Evolutionary conservation across 2,113 vertebrate genomes (phyloP), one percentile per base, ranked within the genome.

Genomic region (Amazona guildingii): DNA sequence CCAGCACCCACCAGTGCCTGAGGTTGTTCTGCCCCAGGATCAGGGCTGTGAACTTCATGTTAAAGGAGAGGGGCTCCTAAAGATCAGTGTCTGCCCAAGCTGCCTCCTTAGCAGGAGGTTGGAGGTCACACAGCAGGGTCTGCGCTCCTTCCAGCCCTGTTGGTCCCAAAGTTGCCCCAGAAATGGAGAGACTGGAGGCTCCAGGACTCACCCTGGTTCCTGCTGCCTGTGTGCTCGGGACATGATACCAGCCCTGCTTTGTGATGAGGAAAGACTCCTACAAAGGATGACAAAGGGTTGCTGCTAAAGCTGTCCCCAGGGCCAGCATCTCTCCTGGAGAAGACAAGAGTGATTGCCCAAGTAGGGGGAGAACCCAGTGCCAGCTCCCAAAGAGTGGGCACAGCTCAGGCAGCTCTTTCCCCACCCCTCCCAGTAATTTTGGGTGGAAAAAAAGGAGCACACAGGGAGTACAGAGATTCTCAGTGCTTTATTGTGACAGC

Each of bases 181-280:
- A 63, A 85, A 43, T 2, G 7, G 37, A 37, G 51, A n/a, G 2
- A 33, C 0, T 27, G 20, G 61, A 62, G 21, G 5, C 2, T 9
- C 27, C 44, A 44, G 37, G 23, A 18, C 54, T 51, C 24, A 44
- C 3, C 17, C 44, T 12, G 28, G 10, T 20, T 25, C 23, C 10
- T 49, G 20, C 11, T 49, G 8, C 69, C 54, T 28, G 9, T 3
- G 35, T 54, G 66, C 66, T 83, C 27, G 66, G 61, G 29, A 44
- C 19, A 48, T 0, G 1, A 17, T 13, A 15, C 37, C 52, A 75
- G 3, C 3, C 4, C 33, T 1, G 2, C 7, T 5, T 2, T 6
- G 3, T 1, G 33, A 72, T 6, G 31, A 24, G 7, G 31, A 43
- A 44, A 62, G 7, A 28, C 4, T 5, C 27, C 25, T 31, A 37